phyloP scores from a whole-genome alignment of 1,140 invertebrate species.

The Berghia stephanieae region DNA sequence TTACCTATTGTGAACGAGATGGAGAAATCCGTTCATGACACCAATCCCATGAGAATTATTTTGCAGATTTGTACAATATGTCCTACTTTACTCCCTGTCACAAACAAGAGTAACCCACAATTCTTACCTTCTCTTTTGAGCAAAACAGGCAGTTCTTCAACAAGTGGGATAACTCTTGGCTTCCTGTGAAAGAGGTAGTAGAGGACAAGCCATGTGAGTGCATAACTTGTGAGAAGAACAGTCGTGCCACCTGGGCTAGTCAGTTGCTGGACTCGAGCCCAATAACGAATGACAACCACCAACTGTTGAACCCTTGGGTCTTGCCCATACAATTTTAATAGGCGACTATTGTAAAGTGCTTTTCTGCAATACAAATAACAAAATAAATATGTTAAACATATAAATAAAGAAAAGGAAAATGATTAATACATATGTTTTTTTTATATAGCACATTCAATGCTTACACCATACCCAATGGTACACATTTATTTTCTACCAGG shows the following conservation, averaged over 20 bases:
- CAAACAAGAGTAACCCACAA: too few relatives aligned
- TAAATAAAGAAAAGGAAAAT: conserved; percentile 4
- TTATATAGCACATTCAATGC: too few relatives aligned
- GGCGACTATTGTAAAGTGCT: conserved; percentile 49
- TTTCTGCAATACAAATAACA: conserved; percentile 40
- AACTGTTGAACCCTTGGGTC: conserved; percentile 49
- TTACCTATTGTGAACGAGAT: too few relatives aligned
- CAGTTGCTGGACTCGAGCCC: conserved; percentile 49
- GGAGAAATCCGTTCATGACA: too few relatives aligned
- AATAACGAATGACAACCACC: conserved; percentile 50
- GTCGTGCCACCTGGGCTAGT: conserved; percentile 42
- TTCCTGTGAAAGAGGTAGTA: conserved; percentile 49
- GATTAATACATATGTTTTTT: too few relatives aligned
- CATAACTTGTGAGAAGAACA: conserved; percentile 51
- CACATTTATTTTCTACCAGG: not conserved
- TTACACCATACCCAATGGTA: too few relatives aligned
- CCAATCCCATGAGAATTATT: too few relatives aligned
- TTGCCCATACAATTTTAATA: conserved; percentile 43
- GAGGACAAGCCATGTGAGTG: conserved; percentile 49
- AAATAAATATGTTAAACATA: not conserved
- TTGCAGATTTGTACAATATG: too few relatives aligned
- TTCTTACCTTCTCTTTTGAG: too few relatives aligned
- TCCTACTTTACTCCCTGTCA: too few relatives aligned
- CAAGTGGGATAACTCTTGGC: conserved; percentile 42
- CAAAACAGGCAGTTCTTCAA: too few relatives aligned